Conservation (phyloP, 1,140 invertebrate genomes). For the Megalonaias nervosa region DNA sequence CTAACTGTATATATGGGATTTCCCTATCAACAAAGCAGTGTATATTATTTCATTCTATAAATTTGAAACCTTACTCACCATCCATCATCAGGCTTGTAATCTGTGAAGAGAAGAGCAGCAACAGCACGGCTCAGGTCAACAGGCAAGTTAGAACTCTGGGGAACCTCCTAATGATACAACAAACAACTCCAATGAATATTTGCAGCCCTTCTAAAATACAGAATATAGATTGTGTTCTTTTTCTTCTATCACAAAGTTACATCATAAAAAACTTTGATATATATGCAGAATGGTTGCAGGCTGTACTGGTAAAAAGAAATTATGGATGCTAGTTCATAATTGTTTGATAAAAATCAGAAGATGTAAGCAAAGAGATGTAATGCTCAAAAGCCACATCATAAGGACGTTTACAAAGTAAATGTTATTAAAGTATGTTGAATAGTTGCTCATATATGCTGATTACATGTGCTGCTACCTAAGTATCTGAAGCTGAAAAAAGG, state of each 20-base stretch:
- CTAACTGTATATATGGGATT: not conserved
- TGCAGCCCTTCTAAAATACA: not conserved
- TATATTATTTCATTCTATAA: not conserved
- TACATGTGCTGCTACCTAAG: too few relatives aligned
- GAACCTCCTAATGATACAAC: slow-evolving; percentile 28
- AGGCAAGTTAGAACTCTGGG: slow-evolving; percentile 19
- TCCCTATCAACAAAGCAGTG: not conserved
- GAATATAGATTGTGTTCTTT: not conserved
- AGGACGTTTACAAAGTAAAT: too few relatives aligned
- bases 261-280: not conserved
- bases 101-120: slow-evolving; percentile 60
- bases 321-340: too few relatives aligned
- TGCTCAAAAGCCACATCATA: too few relatives aligned
- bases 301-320: not conserved
- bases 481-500: too few relatives aligned
- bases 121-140: slow-evolving; percentile 62
- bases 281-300: not conserved
- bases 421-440: too few relatives aligned
- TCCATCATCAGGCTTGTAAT: slow-evolving; percentile 42
- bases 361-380: too few relatives aligned
- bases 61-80: slow-evolving; percentile 32
- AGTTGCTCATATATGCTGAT: too few relatives aligned
- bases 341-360: too few relatives aligned
- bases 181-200: not conserved
- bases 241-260: not conserved